phyloP scores from a whole-genome alignment of 2,888 invertebrate species.

The Oasisia sp. region DNA sequence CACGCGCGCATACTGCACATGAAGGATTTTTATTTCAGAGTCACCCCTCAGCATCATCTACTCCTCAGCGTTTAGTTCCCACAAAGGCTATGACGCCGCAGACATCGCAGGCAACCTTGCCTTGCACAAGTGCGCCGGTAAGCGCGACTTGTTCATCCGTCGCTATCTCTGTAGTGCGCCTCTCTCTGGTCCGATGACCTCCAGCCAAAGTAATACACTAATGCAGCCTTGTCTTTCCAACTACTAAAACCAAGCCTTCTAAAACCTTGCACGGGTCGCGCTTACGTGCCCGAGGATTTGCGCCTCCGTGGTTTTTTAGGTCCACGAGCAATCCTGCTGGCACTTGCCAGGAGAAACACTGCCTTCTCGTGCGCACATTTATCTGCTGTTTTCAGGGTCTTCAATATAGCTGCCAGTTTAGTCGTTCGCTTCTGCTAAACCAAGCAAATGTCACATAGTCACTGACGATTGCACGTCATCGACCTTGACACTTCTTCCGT shows the following conservation, averaged over 20 bases:
- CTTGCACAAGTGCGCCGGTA: background rate
- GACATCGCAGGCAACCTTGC: background rate
- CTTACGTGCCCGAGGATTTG: background rate
- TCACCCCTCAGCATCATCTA: background rate
- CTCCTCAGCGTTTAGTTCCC: conserved; percentile 12
- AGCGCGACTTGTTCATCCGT: background rate
- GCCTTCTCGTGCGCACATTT: background rate
- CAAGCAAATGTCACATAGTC: background rate
- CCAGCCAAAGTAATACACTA: background rate
- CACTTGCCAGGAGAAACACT: background rate
- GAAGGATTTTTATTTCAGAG: conserved; percentile 10
- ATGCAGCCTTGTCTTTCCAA: background rate
- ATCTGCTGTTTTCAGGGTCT: conserved; percentile 5
- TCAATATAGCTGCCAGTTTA: background rate
- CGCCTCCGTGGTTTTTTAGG: background rate
- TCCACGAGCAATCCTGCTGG: background rate
- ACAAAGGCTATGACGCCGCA: background rate
- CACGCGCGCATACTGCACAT: background rate
- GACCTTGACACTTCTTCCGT: background rate
- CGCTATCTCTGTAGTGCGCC: background rate
- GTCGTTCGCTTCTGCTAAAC: background rate
- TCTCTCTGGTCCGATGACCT: background rate
- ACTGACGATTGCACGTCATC: background rate
- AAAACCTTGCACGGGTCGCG: background rate
- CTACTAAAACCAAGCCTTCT: background rate